A percentile compares a stretch with the other conserved stretches of the same genome.
These are phyloP conservation scores for Turritopsis rubra DNA, from an alignment of 30 jellyfish, hydroid and myxozoan genomes.

Conservation along the genomic window DNA sequence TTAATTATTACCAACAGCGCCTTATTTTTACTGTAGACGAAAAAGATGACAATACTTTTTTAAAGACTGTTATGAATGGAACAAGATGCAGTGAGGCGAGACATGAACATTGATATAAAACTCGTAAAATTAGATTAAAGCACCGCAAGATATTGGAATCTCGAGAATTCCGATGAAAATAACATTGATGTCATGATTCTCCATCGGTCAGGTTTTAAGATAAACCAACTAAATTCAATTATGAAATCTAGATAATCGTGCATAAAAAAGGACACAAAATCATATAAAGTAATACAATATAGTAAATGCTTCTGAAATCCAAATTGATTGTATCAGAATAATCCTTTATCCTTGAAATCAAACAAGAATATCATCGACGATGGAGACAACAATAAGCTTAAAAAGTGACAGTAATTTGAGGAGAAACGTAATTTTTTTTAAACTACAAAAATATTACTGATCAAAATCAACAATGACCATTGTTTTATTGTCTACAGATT, in stretches of 20 bases:
- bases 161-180: slow-evolving; percentile 8
- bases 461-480: background rate
- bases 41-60: background rate
- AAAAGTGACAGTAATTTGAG: slow-evolving; percentile 13
- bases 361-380: background rate
- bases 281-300: background rate
- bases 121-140: slow-evolving; percentile 8
- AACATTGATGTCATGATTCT: background rate
- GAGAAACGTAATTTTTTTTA: background rate
- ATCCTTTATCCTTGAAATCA: background rate
- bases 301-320: background rate
- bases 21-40: background rate
- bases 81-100: slow-evolving; percentile 9
- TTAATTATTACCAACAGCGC: background rate
- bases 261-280: background rate
- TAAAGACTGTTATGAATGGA: slow-evolving; percentile 1
- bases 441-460: background rate
- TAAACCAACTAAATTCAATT: background rate
- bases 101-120: background rate
- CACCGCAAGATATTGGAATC: slow-evolving; percentile 18
- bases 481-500: slow-evolving; percentile 3
- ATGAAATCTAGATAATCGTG: too few species aligned
- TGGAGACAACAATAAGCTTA: background rate
- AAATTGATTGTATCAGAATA: background rate
- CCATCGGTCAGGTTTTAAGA: background rate